Evolutionary conservation across 23 tunicate species (phyloP).

Genomic region (Trididemnum clinides): DNA sequence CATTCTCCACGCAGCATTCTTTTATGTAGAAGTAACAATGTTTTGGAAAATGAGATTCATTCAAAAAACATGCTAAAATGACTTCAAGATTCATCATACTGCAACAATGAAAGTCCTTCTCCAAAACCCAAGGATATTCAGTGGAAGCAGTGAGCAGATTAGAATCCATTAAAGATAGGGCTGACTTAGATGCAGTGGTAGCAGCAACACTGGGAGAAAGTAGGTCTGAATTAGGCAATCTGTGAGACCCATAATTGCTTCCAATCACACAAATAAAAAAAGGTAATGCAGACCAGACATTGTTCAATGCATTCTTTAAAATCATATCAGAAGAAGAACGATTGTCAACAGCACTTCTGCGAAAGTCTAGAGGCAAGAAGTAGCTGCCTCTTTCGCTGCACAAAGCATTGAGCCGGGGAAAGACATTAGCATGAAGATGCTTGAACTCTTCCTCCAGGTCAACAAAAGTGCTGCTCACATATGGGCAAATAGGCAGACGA

Average conservation of each 20-base stretch:
- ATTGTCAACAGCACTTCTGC: constrained; percentile 61
- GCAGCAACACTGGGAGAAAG: not conserved
- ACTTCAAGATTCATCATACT: constrained; percentile 82
- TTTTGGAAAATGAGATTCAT: constrained; percentile 33
- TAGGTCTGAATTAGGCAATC: not conserved
- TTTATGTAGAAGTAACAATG: constrained; percentile 74
- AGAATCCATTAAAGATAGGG: constrained; percentile 38
- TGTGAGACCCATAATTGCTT: constrained; percentile 68
- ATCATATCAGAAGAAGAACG: constrained; percentile 62
- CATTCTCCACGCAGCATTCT: constrained; percentile 38
- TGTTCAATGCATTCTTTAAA: constrained; percentile 63
- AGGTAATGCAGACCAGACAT: constrained; percentile 46
- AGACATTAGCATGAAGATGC: constrained; percentile 46
- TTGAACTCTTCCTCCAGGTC: constrained; percentile 89
- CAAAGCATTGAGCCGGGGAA: constrained; percentile 44
- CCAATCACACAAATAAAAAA: constrained; percentile 81
- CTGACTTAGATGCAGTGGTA: not conserved
- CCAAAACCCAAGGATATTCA: constrained; percentile 80
- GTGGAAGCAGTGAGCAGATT: constrained; percentile 56
- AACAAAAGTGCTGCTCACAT: constrained; percentile 71
- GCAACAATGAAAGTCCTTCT: constrained; percentile 49
- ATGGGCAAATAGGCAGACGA: constrained; percentile 51
- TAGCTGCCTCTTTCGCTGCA: constrained; percentile 43
- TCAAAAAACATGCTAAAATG: constrained; percentile 36
- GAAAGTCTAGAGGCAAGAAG: constrained; percentile 46